phyloP scores from a whole-genome alignment of 2,797 vertebrate genomes.

The Hapalemur alaotrensis region DNA sequence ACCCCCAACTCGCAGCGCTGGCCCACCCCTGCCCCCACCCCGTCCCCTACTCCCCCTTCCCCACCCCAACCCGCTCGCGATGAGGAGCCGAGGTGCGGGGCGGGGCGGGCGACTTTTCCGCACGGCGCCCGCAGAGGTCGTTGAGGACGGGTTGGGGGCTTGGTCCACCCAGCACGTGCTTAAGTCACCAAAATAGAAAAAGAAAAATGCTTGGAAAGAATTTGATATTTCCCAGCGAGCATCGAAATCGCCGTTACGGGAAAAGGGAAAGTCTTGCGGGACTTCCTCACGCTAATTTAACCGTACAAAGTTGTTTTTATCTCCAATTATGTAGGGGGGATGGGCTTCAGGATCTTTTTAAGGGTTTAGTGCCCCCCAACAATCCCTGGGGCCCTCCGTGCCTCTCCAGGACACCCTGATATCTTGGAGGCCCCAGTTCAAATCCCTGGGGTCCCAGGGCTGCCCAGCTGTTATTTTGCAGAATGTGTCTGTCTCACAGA shows the following conservation, averaged over 20 bases:
- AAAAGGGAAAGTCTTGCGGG: conserved; percentile 9
- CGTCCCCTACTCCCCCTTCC: background rate
- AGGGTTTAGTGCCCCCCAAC: background rate
- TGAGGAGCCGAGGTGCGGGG: background rate
- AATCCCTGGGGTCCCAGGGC: conserved; percentile 44
- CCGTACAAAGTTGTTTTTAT: background rate
- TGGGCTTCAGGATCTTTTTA: background rate
- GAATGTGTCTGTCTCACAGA: conserved; percentile 13
- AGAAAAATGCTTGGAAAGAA: conserved; percentile 56
- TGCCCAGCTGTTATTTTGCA: conserved; percentile 67
- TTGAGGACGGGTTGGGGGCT: background rate
- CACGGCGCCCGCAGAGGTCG: background rate
- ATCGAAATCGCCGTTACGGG: background rate
- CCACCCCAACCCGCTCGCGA: background rate
- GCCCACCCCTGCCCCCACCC: too few species aligned
- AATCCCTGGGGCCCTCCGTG: background rate
- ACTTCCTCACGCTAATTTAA: background rate
- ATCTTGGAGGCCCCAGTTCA: background rate
- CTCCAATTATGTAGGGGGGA: background rate
- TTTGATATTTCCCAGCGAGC: conserved; percentile 31
- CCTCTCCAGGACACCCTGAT: background rate
- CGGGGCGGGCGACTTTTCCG: background rate
- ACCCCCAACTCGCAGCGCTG: too few species aligned
- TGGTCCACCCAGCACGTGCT: background rate
- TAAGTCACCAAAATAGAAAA: conserved; percentile 43